A percentile compares a stretch with the other conserved stretches of the same genome.
phyloP scores from a whole-genome alignment of 2,888 invertebrate genomes.

The Liopterus haemorrhoidalis region DNA sequence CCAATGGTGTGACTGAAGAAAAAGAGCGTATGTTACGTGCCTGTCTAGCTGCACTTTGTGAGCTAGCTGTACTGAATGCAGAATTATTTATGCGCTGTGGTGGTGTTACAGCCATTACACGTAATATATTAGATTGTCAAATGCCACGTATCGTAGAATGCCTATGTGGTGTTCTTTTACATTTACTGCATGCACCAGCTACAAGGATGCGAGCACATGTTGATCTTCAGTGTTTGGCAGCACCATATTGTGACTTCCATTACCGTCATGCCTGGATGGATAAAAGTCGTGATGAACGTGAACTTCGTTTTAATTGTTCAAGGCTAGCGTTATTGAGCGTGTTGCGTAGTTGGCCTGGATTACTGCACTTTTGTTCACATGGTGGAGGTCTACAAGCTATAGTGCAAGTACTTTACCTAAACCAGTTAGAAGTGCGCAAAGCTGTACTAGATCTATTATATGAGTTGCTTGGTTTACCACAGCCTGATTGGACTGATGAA shows the following conservation, averaged over 20 bases:
- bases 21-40: constrained; percentile 78
- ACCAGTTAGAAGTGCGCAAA: constrained; percentile 84
- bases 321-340: constrained; percentile 77
- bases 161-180: constrained; percentile 78
- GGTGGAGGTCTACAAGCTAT: constrained; percentile 71
- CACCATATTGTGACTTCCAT: constrained; percentile 91
- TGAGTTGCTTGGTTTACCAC: constrained; percentile 79
- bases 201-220: constrained; percentile 70
- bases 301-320: constrained; percentile 78
- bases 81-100: constrained; percentile 72
- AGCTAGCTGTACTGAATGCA: constrained; percentile 81
- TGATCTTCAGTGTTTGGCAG: constrained; percentile 80
- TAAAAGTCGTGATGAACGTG: constrained; percentile 68
- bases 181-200: constrained; percentile 76
- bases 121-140: constrained; percentile 78
- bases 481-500: constrained; percentile 91
- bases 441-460: constrained; percentile 87
- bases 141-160: constrained; percentile 88
- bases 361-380: constrained; percentile 81
- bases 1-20: constrained; percentile 71
- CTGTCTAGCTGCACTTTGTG: constrained; percentile 81
- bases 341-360: constrained; percentile 86
- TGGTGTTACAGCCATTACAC: constrained; percentile 74
- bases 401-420: constrained; percentile 75
- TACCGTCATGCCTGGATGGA: constrained; percentile 66